Base-by-base conservation (phyloP, 2,888 invertebrate species). In the Scaptomyza reducta region DNA sequence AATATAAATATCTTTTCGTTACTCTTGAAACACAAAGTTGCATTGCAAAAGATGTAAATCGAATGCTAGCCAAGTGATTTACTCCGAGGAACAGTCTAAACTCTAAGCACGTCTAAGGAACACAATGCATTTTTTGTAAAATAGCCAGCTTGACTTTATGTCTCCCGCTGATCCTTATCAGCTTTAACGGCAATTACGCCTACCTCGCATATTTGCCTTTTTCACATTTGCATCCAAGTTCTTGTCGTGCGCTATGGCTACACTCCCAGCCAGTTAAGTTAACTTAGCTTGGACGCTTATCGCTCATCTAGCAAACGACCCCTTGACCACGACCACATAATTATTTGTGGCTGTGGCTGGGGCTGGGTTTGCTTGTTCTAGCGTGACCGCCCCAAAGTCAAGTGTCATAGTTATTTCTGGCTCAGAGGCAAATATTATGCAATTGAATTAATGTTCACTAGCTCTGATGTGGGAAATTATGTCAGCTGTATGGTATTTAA, bases 401-500 rank as follows among this genome's bases (percentile, higher is more conserved):
- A 55, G 31, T 57, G 57, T 54, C 54, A 54, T 54, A 54, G 44
- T 22, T 54, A 54, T 54, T 54, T 45, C 31, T 42, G 45, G 54
- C 54, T 38, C 27, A 46, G 46, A 46, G 46, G 22, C n/a, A 38
- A 50, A 68, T 61, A 57, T 59, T 64, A 54, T 68, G 61, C 46
- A 70, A 58, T 56, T 68, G 38, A 56, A 53, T 54, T 55, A 74
- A 73, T 65, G 65, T 45, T 54, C 63, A 71, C 66, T 69, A 71
- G 76, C 54, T 55, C 63, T 79, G 74, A 77, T 79, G 77, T 78
- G 66, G 77, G 71, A 74, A 79, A 74, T 79, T 77, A 79, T 77
- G 74, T 74, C 79, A 78, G 74, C 59, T 54, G 42, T 58, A 63
- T 74, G 78, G 68, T 59, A 70, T 78, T 62, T 69, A 50, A 7